Percentiles rank a stretch among this genome's conserved stretches.
phyloP scores from a whole-genome alignment of 2,888 invertebrate genomes.

The Eristalis intricaria region DNA sequence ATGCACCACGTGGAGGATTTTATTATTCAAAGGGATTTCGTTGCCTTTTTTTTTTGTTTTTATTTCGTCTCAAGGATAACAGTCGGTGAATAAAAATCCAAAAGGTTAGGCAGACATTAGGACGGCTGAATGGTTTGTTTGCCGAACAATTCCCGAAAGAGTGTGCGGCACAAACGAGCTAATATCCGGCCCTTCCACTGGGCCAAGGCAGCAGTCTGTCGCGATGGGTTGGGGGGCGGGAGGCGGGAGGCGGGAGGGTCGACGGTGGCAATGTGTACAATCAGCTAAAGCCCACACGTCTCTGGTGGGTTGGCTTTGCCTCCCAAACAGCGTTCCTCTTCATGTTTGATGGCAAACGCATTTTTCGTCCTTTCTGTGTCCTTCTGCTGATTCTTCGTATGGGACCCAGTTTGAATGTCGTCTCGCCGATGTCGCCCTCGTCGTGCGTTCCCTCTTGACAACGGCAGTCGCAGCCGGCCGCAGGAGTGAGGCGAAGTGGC shows the following conservation, averaged over 20 bases:
- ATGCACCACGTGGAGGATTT: slow-evolving; percentile 51
- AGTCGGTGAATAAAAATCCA: slow-evolving; percentile 31
- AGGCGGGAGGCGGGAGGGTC: background rate
- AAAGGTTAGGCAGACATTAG: slow-evolving; percentile 61
- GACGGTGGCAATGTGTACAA: background rate
- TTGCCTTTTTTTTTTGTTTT: background rate
- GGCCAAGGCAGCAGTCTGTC: background rate
- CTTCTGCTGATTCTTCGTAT: background rate
- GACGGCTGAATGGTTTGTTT: slow-evolving; percentile 38
- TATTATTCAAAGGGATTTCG: slow-evolving; percentile 41
- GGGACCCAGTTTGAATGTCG: background rate
- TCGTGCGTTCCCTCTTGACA: background rate
- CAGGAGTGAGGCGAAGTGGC: background rate
- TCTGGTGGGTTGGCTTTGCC: background rate
- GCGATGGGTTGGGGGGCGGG: too few species aligned
- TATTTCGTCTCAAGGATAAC: slow-evolving; percentile 60
- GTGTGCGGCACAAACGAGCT: background rate
- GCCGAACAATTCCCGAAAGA: slow-evolving; percentile 26
- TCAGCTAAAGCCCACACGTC: slow-evolving; percentile 19
- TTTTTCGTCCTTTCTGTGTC: slow-evolving; percentile 32
- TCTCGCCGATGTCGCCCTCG: background rate
- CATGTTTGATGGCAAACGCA: slow-evolving; percentile 19
- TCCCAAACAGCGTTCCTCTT: background rate
- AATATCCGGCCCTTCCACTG: slow-evolving; percentile 25
- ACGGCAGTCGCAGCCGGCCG: background rate